Conservation (phyloP, 2,888 invertebrate genomes). For the Lottia gigantea region DNA sequence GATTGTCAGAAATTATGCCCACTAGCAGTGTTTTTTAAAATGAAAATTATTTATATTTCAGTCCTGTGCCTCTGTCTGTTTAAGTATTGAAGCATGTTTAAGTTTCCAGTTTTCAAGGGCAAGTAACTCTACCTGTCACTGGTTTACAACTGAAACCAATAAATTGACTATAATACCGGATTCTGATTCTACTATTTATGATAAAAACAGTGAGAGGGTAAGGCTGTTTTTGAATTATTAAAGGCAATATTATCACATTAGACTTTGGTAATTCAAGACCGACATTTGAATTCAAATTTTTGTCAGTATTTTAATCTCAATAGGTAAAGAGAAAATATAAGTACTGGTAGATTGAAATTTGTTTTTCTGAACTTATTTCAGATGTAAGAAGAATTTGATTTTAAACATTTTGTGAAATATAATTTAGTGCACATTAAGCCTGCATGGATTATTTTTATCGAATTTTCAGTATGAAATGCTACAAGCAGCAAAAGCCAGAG, state of each 20-base stretch:
- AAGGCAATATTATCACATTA: too few species aligned
- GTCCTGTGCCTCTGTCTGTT: constrained; percentile 57
- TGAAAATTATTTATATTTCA: constrained; percentile 29
- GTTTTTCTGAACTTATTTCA: too few species aligned
- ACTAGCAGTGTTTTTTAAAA: too few species aligned
- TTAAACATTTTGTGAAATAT: too few species aligned
- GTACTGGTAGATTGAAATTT: too few species aligned
- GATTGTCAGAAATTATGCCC: too few species aligned
- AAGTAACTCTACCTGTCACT: constrained; percentile 8
- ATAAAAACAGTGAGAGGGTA: constrained; percentile 25
- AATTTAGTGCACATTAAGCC: too few species aligned
- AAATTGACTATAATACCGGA: not conserved
- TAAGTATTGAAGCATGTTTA: constrained; percentile 46
- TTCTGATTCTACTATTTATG: constrained; percentile 19
- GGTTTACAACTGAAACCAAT: constrained; percentile 16
- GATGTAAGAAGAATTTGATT: too few species aligned
- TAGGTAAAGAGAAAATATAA: too few species aligned
- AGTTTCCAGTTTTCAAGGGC: constrained; percentile 40
- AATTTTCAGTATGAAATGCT: constrained; percentile 45
- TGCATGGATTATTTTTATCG: not conserved
- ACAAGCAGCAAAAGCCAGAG: constrained; percentile 44
- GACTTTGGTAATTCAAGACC: too few species aligned
- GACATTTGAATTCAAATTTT: too few species aligned
- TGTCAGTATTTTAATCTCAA: too few species aligned
- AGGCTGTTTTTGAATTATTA: not conserved